Evolutionary conservation across 2,797 vertebrate genomes (phyloP).

Genomic region (Rousettus madagascariensis): DNA sequence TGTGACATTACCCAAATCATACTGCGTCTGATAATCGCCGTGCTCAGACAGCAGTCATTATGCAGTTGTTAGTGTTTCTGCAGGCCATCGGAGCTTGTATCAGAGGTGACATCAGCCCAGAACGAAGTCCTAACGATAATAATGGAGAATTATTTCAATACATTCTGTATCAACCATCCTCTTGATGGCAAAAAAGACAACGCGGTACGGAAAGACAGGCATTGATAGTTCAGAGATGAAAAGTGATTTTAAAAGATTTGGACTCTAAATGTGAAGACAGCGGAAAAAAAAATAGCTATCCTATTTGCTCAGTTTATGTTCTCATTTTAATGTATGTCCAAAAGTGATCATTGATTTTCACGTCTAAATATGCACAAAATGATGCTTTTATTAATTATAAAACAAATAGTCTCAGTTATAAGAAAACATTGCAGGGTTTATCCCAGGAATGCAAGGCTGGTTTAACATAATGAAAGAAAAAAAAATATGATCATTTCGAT

Average conservation of each 20-base stretch:
- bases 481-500: background rate
- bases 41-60: background rate
- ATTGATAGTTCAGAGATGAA: background rate
- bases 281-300: background rate
- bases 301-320: background rate
- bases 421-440: background rate
- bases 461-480: background rate
- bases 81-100: background rate
- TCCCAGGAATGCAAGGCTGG: constrained; percentile 4
- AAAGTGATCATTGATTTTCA: background rate
- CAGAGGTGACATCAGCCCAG: background rate
- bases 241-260: background rate
- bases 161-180: background rate
- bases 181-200: background rate
- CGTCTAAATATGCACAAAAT: background rate
- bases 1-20: background rate
- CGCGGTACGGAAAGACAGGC: background rate
- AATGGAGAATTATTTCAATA: background rate
- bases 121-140: background rate
- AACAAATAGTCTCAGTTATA: background rate
- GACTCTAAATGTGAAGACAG: background rate
- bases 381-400: background rate
- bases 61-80: background rate
- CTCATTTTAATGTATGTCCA: background rate
- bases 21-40: background rate